These are phyloP conservation scores for Euproctis similis DNA, from an alignment of 2,888 invertebrate genomes.

Conservation along the genomic window DNA sequence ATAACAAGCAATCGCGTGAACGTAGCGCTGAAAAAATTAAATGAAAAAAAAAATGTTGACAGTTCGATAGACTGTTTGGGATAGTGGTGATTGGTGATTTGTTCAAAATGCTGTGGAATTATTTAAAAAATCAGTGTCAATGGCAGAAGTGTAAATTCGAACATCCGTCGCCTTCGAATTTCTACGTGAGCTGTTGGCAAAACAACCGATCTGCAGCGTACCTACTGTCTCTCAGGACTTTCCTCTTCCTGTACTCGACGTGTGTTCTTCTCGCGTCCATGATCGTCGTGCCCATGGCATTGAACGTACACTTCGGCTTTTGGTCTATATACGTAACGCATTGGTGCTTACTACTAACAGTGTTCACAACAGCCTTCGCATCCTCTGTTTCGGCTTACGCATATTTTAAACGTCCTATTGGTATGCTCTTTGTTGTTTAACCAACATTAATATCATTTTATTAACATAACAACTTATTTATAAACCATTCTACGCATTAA, in stretches of 20 bases:
- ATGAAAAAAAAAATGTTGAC: constrained; percentile 22
- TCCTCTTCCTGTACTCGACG: constrained; percentile 44
- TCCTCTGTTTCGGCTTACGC: constrained; percentile 43
- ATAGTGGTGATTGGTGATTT: constrained; percentile 9
- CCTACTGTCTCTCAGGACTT: constrained; percentile 33
- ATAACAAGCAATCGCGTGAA: constrained; percentile 12
- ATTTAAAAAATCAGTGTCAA: constrained; percentile 29
- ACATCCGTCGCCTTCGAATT: constrained; percentile 42
- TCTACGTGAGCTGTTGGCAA: constrained; percentile 59
- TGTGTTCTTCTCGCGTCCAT: constrained; percentile 38
- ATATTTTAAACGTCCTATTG: constrained; percentile 42
- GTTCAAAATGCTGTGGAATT: constrained; percentile 31
- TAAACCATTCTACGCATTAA: too few relatives aligned
- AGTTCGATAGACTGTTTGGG: constrained; percentile 17
- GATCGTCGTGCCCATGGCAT: constrained; percentile 31
- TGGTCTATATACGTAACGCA: constrained; percentile 67
- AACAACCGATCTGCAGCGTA: constrained; percentile 40
- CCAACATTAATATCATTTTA: too few relatives aligned
- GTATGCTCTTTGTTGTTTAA: constrained; percentile 30
- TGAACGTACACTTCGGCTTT: constrained; percentile 35
- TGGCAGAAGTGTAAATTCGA: constrained; percentile 42
- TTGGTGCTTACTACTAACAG: constrained; percentile 56
- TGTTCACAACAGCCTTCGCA: constrained; percentile 40
- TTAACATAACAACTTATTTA: too few relatives aligned
- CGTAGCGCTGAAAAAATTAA: constrained; percentile 7